Percentiles rank a stretch among this genome's conserved stretches.
phyloP scores from a whole-genome alignment of 2,797 vertebrate genomes.

The Varecia variegata region DNA sequence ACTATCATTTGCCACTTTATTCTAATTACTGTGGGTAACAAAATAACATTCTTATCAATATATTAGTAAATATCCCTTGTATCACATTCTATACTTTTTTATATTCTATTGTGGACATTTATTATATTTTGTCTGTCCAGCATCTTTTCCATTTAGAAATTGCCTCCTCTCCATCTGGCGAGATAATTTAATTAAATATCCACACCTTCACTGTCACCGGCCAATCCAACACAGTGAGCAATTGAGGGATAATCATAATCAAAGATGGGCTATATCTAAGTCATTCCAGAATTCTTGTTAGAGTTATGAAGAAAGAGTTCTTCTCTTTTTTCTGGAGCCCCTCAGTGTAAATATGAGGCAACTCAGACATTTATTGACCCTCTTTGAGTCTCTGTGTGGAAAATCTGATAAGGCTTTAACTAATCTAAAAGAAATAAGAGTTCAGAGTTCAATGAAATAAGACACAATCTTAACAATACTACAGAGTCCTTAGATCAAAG shows the following conservation, averaged over 20 bases:
- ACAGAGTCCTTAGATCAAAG: neutral
- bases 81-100: neutral
- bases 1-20: constrained; percentile 2
- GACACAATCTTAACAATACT: neutral
- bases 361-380: neutral
- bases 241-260: neutral
- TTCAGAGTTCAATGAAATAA: neutral
- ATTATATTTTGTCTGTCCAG: neutral
- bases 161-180: neutral
- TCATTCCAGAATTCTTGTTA: neutral
- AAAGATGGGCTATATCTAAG: neutral
- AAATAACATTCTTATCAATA: neutral
- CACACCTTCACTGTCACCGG: neutral
- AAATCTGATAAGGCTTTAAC: neutral
- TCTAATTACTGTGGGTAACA: neutral
- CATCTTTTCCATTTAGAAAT: neutral
- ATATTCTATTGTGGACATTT: neutral
- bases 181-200: neutral
- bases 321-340: neutral
- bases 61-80: neutral
- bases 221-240: neutral
- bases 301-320: neutral
- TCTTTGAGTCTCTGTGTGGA: neutral
- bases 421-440: neutral
- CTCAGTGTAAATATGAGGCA: neutral